A percentile compares a stretch with the other conserved stretches of the same genome.
These are phyloP conservation scores for Gnathonemus longibarbis DNA, from an alignment of 2,113 vertebrate genomes.

Conservation along the genomic window DNA sequence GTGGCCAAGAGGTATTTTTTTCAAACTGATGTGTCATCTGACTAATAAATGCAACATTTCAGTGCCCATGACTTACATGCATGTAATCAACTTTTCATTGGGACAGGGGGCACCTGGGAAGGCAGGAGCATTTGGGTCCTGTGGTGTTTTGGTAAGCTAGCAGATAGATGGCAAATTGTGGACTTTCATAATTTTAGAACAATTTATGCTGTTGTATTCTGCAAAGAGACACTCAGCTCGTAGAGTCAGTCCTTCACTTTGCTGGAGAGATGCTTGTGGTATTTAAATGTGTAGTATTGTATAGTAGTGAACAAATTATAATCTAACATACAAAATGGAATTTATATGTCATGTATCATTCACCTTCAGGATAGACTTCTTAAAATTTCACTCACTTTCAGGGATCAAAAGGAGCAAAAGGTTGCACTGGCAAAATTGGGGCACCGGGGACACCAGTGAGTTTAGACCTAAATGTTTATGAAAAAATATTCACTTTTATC, in stretches of 20 bases:
- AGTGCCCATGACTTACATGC: background rate
- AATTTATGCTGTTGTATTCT: background rate
- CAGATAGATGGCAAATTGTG: background rate
- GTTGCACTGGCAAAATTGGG: conserved; percentile 47
- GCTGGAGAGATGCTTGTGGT: background rate
- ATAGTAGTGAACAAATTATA: background rate
- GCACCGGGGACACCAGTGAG: conserved; percentile 40
- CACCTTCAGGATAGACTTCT: background rate
- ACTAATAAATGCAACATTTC: background rate
- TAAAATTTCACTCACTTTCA: conserved; percentile 26
- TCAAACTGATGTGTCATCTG: background rate
- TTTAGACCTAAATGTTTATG: background rate
- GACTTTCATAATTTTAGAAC: background rate
- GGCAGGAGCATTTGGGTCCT: background rate
- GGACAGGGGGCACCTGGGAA: background rate
- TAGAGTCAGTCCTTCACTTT: background rate
- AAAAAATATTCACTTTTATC: background rate
- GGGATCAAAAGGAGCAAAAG: conserved; percentile 46
- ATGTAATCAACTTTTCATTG: background rate
- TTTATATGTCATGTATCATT: too few species aligned
- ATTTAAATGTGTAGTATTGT: background rate
- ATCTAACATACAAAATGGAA: background rate
- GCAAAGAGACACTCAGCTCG: background rate
- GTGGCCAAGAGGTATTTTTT: conserved; percentile 46
- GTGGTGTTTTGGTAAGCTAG: background rate